Conservation (phyloP, 2,797 vertebrate species). For the Heteromormyrus szaboi region DNA sequence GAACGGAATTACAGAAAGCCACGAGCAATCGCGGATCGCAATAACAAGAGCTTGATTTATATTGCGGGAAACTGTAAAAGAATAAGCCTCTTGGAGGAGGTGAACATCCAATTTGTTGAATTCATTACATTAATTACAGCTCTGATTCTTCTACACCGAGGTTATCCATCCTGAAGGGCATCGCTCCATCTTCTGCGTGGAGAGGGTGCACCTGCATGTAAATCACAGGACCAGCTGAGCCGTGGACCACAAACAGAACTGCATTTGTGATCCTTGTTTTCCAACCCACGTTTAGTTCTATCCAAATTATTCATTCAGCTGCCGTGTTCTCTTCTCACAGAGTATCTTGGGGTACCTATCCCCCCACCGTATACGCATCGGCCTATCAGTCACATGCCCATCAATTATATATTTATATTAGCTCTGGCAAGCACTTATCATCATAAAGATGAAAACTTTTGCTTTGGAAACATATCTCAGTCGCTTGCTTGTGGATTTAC, state of each 20-base stretch:
- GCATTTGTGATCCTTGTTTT: not conserved
- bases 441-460: not conserved
- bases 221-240: not conserved
- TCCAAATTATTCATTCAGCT: not conserved
- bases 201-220: not conserved
- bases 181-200: not conserved
- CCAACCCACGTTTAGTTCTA: not conserved
- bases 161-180: conserved; percentile 14
- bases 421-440: not conserved
- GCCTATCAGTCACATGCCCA: not conserved
- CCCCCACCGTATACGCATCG: not conserved
- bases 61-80: not conserved
- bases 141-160: not conserved
- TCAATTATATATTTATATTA: not conserved
- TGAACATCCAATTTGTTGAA: conserved; percentile 3
- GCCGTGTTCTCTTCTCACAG: not conserved
- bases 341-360: not conserved
- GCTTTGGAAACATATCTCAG: not conserved
- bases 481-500: not conserved
- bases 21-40: not conserved
- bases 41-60: not conserved
- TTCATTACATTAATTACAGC: conserved; percentile 13
- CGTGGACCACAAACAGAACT: not conserved
- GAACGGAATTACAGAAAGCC: conserved; percentile 12
- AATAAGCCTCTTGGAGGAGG: not conserved